Evolutionary conservation across 1,140 invertebrate species (phyloP), one percentile per base, ranked within the genome.

Genomic region (Ceratosolen fusciceps): DNA sequence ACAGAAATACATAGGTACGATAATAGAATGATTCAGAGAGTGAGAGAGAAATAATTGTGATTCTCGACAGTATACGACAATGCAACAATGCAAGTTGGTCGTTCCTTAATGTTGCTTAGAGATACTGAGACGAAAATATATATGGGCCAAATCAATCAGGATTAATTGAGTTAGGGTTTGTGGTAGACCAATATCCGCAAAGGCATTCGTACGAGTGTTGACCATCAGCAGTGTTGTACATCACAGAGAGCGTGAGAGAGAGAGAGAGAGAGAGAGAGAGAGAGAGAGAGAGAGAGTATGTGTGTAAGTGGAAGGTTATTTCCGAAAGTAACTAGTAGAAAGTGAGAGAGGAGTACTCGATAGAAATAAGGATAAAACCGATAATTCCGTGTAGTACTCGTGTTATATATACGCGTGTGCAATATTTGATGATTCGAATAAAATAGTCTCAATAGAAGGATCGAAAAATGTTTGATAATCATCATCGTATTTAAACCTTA

Each of bases 81-180:
- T 21, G 39, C 7, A 19, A 49, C 2, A 2, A 16, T 7, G 34
- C 8, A 19, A 26, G 21, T 8, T 2, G 47, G 49, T 73, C 52
- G 2, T 24, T 37, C n/a, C 29, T 49, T 34, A 14, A 21, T 16
- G 29, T 65, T 14, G 9, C 31, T 37, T 37, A 65, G 31, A 65
- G 16, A 37, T 65, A 37, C 19, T 34, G 26, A 31, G 16, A 19
- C 68, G 47, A 73, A 73, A 79, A 79, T 60, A n/a, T 74, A 79
- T 47, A 26, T 49, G 9, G 39, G 54, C 74, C 83, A 81, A 84
- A 87, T 88, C 87, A 88, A 88, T 88, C 84, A 82, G 84, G 86
- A 87, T 88, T 88, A 88, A 88, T 88, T 87, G 86, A 88, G 87
- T 87, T 87, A 88, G 86, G 85, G 86, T 83, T 82, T 84, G 84